Evolutionary conservation across 2,888 invertebrate species (phyloP), one percentile per base, ranked within the genome.

Genomic region (Drosophila demipolita): DNA sequence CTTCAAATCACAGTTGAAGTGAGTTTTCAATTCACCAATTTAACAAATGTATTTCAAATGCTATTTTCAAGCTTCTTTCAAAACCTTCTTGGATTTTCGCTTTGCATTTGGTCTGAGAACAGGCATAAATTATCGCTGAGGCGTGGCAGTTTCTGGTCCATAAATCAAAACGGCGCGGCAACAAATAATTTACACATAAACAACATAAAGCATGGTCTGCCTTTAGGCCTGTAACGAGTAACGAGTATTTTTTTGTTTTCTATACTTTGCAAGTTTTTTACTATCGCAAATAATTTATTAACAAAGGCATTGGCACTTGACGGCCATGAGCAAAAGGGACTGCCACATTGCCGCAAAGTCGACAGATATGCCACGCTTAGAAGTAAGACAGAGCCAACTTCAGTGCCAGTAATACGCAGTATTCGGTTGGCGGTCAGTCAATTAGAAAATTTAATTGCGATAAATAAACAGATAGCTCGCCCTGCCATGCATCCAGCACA

Each of bases 391-490:
- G 57, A 73, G 81, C 78, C 71, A 79, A 78, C 79, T 75, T 23
- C 57, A 36, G 45, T 38, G 40, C 59, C 45, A 32, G 26, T 55
- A 38, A 15, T 45, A 45, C 3, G 7, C 23, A 23, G 45, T 36
- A 23, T 17, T 7, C 40, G 40, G 49, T 66, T 52, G 62, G 61
- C 33, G 63, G 70, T 65, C 75, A 75, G 57, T 85, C 82, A 85
- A 87, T 85, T 89, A 82, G 80, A 83, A 80, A 82, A 84, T 89
- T 76, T 87, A 83, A 89, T 87, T 84, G 67, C 50, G 59, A 20
- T n/a, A 29, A 55, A 23, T 29, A 53, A 63, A 62, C 49, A 62
- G 58, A 66, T 48, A 59, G 20, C 17, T 32, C 23, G 29, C 20
- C 12, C 58, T 70, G 54, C 36, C 23, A 32, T 20, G 42, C 53